Evolutionary conservation across 23 tunicate genomes (phyloP).

Genomic region (Styela plicata): DNA sequence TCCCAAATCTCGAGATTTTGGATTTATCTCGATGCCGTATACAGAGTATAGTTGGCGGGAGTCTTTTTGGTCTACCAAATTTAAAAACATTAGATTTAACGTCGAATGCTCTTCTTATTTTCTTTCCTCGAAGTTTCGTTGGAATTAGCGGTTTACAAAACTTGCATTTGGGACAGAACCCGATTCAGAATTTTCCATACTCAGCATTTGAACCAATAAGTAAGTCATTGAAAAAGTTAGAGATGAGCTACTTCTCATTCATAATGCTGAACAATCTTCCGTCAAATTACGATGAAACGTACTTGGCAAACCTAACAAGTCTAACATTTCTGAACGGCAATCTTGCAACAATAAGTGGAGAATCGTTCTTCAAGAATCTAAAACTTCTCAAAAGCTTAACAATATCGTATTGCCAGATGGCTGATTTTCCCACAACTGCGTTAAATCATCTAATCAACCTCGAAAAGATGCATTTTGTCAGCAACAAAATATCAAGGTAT

Average conservation of each 20-base stretch:
- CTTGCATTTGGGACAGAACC: background rate
- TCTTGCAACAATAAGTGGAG: background rate
- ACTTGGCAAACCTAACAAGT: background rate
- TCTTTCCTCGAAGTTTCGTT: background rate
- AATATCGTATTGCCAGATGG: background rate
- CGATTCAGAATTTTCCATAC: background rate
- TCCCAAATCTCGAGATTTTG: slow-evolving; percentile 1
- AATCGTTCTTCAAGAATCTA: slow-evolving; percentile 20
- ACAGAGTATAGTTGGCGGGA: background rate
- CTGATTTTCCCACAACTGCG: slow-evolving; percentile 5
- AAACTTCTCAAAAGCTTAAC: background rate
- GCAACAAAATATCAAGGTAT: slow-evolving; percentile 18
- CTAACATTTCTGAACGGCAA: background rate
- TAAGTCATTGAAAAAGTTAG: background rate
- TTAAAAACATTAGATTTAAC: slow-evolving; percentile 11
- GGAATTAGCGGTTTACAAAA: background rate
- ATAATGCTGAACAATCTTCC: background rate
- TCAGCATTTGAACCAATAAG: slow-evolving; percentile 8
- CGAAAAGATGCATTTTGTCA: background rate
- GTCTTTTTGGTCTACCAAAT: background rate
- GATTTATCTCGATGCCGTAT: slow-evolving; percentile 8
- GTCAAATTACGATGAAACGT: background rate
- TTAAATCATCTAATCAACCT: slow-evolving; percentile 12
- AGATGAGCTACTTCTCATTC: background rate
- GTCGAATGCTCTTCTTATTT: background rate